Conservation (phyloP, 2,113 vertebrate genomes). For the Scortum barcoo region DNA sequence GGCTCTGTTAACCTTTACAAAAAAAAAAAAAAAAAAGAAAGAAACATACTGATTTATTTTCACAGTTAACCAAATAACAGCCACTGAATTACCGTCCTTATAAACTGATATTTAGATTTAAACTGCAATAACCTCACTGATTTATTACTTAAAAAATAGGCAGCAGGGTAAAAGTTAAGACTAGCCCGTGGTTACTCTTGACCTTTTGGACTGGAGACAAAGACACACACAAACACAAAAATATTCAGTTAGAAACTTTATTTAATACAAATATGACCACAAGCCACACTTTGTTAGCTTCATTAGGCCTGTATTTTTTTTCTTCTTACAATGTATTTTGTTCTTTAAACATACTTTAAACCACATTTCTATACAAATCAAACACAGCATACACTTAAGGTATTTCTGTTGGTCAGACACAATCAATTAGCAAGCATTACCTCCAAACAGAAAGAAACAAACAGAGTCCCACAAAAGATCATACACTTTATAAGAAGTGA, state of each 20-base stretch:
- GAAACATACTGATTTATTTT: conserved; percentile 18
- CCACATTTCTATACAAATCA: conserved; percentile 76
- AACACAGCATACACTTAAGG: conserved; percentile 77
- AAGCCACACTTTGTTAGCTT: conserved; percentile 70
- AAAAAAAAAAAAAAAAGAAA: conserved; percentile 5
- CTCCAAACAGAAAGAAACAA: conserved; percentile 58
- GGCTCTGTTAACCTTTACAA: conserved; percentile 14
- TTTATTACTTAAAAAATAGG: conserved; percentile 20
- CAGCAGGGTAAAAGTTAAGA: not conserved
- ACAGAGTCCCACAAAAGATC: conserved; percentile 44
- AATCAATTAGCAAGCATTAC: conserved; percentile 66
- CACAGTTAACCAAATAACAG: not conserved
- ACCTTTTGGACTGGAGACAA: conserved; percentile 22
- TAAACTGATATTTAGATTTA: conserved; percentile 15
- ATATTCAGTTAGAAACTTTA: conserved; percentile 79
- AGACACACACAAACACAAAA: conserved; percentile 8
- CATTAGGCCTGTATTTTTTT: conserved; percentile 48
- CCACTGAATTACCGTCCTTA: not conserved
- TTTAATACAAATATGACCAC: conserved; percentile 79
- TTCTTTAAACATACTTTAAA: conserved; percentile 70
- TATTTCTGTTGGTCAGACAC: conserved; percentile 72
- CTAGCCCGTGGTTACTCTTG: conserved; percentile 30
- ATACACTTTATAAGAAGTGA: conserved; percentile 44
- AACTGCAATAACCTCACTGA: conserved; percentile 24
- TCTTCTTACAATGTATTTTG: conserved; percentile 63